These are phyloP conservation scores for Rhagologus leucostigma DNA, from an alignment of 2,113 vertebrate genomes.

Conservation along the genomic window DNA sequence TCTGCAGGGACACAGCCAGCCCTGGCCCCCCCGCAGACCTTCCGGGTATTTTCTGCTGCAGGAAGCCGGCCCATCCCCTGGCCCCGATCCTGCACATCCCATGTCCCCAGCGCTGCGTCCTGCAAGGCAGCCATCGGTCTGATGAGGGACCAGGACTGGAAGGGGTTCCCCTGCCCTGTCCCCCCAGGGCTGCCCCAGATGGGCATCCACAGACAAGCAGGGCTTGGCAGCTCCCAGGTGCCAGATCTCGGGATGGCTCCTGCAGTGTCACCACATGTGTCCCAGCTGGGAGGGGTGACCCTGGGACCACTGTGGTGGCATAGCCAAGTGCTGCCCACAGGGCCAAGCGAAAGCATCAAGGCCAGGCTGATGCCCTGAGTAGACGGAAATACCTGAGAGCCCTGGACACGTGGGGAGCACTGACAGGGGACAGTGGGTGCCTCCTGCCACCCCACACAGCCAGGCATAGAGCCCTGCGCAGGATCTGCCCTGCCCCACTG, in stretches of 20 bases:
- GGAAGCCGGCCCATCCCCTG: conserved; percentile 26
- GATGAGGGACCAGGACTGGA: neutral
- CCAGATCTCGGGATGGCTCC: neutral
- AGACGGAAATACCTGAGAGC: neutral
- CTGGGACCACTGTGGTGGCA: neutral
- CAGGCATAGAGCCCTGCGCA: neutral
- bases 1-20: neutral
- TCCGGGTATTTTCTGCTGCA: conserved; percentile 43
- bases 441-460: neutral
- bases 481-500: rapidly evolving
- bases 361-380: neutral
- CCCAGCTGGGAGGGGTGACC: neutral
- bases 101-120: neutral
- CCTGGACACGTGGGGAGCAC: rapidly evolving
- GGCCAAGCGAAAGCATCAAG: rapidly evolving
- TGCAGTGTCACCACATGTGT: rapidly evolving
- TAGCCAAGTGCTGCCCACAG: neutral
- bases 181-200: neutral
- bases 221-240: neutral
- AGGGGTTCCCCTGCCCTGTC: rapidly evolving
- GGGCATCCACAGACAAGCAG: neutral
- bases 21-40: neutral
- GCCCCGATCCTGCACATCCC: conserved; percentile 27
- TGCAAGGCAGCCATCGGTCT: rapidly evolving
- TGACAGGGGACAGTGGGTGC: neutral